phyloP scores from a whole-genome alignment of 1,140 invertebrate species.

The Plutomurus gul region DNA sequence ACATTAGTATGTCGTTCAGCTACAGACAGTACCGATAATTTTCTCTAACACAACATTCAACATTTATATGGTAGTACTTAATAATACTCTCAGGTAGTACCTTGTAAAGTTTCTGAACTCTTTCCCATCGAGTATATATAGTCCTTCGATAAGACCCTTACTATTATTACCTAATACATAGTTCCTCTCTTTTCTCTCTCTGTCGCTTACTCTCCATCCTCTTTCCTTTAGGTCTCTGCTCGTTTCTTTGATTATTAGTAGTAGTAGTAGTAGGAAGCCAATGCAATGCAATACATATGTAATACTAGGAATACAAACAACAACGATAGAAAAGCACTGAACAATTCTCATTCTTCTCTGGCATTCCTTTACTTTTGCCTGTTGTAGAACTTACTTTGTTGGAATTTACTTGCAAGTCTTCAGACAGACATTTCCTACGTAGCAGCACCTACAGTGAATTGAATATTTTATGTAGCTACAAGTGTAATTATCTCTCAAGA shows the following conservation, averaged over 20 bases:
- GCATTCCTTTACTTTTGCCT: no score
- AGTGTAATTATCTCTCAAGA: slow-evolving; percentile 17
- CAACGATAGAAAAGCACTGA: neutral
- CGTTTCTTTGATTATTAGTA: neutral
- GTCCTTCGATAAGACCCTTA: no score
- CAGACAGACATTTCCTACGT: neutral
- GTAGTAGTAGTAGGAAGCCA: neutral
- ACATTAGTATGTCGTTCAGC: neutral
- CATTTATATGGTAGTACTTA: neutral
- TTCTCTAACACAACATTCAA: neutral
- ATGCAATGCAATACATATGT: neutral
- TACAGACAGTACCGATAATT: neutral
- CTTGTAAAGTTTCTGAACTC: neutral
- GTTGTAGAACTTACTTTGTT: no score
- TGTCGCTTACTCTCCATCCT: neutral
- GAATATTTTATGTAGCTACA: slow-evolving; percentile 20
- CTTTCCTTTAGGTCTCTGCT: neutral
- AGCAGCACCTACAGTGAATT: neutral
- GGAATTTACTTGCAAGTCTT: no score
- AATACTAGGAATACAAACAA: neutral
- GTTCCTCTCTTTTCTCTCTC: neutral
- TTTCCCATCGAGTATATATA: no score
- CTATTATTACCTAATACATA: neutral
- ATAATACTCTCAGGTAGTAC: neutral
- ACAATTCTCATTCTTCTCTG: slow-evolving; percentile 12